Base-by-base conservation (phyloP, 2,888 invertebrate species). In the Spisula subtruncata region DNA sequence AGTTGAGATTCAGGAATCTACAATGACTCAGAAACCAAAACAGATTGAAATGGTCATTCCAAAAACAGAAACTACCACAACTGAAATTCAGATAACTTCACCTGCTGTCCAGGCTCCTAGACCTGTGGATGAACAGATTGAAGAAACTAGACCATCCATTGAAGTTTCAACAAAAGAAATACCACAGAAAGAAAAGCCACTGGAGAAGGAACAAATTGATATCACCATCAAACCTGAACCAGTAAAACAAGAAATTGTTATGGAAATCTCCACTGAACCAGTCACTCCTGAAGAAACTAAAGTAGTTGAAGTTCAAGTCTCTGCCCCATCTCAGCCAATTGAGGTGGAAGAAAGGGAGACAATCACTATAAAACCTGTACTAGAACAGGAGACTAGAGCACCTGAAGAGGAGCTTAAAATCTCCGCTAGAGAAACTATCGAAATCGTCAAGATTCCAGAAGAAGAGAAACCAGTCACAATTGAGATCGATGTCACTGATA, bases 1-100 rank as follows among this genome's bases (percentile, higher is more conserved):
- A 75, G 94, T 96, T 54, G 95, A 95, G 87, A 95, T 96, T 75
- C 93, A 95, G 83, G 95, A 95, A 86, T 89, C 94, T 46, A 91
- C 92, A 16, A 94, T 95, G 90, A 93, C 94, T 56, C 93, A 93
- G 82, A 93, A 94, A 81, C 94, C 94, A 0, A 93, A 94, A 85
- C 92, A 90, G 71, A 94, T 94, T 46, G 95, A 95, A 89, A 93
- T 95, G 75, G 90, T 93, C 32, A 93, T 95, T 18, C 93, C 95
- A 25, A 93, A 94, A 71, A 87, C 93, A 25, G 93, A 94, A 86
- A 93, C 88, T 41, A 93, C 93, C 41, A 89, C 86, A 20, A 85
- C 93, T 35, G 93, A 93, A 41, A 87, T 94, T 56, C 89, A 93
- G n/a, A 90, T 95, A 0, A 90, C 91, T 46, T 91, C 92, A 46